Evolutionary conservation across 2,888 invertebrate genomes (phyloP).

Genomic region (Tenthredo amoena): DNA sequence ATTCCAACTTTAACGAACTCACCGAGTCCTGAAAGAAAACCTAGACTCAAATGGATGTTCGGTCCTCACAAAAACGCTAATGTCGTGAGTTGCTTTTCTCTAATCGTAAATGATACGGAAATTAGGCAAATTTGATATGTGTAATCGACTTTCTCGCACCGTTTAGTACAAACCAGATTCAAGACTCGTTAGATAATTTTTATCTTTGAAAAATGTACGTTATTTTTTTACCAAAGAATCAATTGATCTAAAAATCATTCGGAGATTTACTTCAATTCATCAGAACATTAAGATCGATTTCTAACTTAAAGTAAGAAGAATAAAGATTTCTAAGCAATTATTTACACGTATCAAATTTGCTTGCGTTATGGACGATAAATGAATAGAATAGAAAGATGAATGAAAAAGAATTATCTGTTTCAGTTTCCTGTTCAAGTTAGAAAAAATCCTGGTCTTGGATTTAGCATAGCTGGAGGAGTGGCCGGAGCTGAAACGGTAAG

Average conservation of each 20-base stretch:
- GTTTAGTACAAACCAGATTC: no score
- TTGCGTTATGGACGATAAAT: constrained; percentile 17
- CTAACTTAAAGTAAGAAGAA: constrained; percentile 56
- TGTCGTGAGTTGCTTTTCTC: constrained; percentile 73
- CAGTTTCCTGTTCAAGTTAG: constrained; percentile 79
- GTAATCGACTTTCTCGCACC: neutral
- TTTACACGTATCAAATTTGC: constrained; percentile 56
- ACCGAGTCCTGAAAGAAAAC: constrained; percentile 64
- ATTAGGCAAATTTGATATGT: constrained; percentile 22
- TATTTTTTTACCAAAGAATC: no score
- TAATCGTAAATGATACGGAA: constrained; percentile 37
- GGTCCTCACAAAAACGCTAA: constrained; percentile 80
- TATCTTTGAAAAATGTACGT: no score
- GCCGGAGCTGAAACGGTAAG: constrained; percentile 73
- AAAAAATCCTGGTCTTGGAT: constrained; percentile 81
- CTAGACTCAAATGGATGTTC: constrained; percentile 79
- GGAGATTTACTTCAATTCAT: neutral
- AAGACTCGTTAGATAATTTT: no score
- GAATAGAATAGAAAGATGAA: neutral
- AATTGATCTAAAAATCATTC: no score
- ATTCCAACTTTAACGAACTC: constrained; percentile 59
- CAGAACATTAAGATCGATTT: constrained; percentile 59
- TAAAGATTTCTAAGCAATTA: neutral
- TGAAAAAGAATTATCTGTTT: constrained; percentile 43
- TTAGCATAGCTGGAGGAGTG: constrained; percentile 79